Base-by-base conservation (phyloP, 2,113 vertebrate genomes). In the Todiramphus saurophagus region DNA sequence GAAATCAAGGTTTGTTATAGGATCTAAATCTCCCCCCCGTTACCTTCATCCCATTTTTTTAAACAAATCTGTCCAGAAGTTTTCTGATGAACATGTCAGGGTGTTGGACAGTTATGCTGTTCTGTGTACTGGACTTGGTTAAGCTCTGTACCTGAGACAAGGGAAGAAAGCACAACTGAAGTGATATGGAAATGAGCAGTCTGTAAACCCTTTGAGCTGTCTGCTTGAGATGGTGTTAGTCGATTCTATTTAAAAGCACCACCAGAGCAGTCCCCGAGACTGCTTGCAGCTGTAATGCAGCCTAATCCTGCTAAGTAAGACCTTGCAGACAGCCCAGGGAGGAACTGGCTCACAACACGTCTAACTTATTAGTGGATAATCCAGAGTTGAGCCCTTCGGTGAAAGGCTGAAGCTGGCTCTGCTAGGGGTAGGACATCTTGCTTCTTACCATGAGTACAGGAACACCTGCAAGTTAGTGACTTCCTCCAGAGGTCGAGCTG, bases 171-270 rank as follows among this genome's bases (percentile, higher is more conserved):
- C 23, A 55, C 7, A 43, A 2, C 70, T 27, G 17, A 46, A 82
- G 30, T 64, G 39, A 51, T 75, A 39, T 0, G 4, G 66, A 56
- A 89, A 53, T 56, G n/a, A 37, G 35, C 68, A 78, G 62, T 53
- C n/a, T 91, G 28, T 77, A 59, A 94, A 55, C 33, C 27, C 8
- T 83, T 35, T 72, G 58, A 92, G 44, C 35, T 85, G 28, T 64
- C 39, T 85, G 76, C 80, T 68, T 60, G 55, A 74, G 31, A 59
- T 62, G 12, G n/a, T 81, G n/a, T 83, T 94, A 59, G 64, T n/a
- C 87, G 80, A 72, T 92, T 90, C 87, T 96, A 68, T 96, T 95
- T 94, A 87, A 92, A 96, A 82, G 64, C 83, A 31, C 83, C 59
- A 83, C 23, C 60, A 70, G 79, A 77, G 11, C 10, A 64, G 78